Evolutionary conservation across 2,797 vertebrate species (phyloP).

Genomic region (Eulemur rubriventer): DNA sequence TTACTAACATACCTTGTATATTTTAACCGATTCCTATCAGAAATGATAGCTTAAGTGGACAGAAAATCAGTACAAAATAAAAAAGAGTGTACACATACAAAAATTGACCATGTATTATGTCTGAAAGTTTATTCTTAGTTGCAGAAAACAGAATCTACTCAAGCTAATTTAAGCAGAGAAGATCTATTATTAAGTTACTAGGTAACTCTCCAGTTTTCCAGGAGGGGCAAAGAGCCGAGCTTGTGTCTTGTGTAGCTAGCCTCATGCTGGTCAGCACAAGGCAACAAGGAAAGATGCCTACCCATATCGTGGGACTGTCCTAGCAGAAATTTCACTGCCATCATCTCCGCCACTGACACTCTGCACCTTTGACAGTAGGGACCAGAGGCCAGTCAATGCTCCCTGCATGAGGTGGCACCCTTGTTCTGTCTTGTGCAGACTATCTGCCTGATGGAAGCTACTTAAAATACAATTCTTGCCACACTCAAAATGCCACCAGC

Average conservation of each 20-base stretch:
- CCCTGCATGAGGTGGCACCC: fast-evolving
- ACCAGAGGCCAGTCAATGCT: neutral
- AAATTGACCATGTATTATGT: neutral
- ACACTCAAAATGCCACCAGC: neutral
- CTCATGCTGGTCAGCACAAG: neutral
- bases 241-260: neutral
- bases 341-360: neutral
- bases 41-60: neutral
- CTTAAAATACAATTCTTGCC: neutral
- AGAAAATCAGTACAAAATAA: neutral
- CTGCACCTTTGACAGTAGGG: neutral
- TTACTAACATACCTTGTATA: neutral
- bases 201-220: neutral
- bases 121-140: neutral
- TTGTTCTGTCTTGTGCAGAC: neutral
- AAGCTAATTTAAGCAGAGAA: neutral
- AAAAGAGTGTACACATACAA: neutral
- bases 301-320: neutral
- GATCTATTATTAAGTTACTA: neutral
- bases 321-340: neutral
- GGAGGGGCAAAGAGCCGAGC: neutral
- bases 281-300: neutral
- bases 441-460: neutral
- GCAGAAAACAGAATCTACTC: neutral
- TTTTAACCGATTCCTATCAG: neutral